Conservation (phyloP, 2,797 vertebrate species). For the Bradypus variegatus region DNA sequence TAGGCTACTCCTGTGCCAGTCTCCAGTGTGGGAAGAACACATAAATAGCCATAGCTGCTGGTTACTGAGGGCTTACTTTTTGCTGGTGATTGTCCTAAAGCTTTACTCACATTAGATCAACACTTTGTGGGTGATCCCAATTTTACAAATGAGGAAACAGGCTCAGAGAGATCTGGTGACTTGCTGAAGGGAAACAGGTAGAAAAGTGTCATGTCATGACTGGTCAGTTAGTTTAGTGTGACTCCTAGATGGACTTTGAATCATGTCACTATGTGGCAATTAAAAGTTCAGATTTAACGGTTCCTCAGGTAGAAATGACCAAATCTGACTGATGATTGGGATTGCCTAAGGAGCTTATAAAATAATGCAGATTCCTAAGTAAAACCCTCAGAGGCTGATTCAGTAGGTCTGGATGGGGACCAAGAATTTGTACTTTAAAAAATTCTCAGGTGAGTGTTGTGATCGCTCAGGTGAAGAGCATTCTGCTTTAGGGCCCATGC, state of each 20-base stretch:
- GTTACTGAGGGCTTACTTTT: background rate
- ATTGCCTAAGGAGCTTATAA: background rate
- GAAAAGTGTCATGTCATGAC: background rate
- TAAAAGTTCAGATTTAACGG: background rate
- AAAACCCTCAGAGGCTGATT: background rate
- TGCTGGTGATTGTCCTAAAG: background rate
- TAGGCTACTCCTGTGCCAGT: background rate
- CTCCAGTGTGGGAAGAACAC: background rate
- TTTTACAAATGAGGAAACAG: background rate
- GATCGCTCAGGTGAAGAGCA: background rate
- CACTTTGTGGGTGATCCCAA: background rate
- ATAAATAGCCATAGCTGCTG: background rate
- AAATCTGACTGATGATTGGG: background rate
- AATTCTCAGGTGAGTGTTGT: background rate
- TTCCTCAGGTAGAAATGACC: constrained; percentile 2
- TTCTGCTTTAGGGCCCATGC: background rate
- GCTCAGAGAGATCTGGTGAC: background rate
- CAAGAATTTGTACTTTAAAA: background rate
- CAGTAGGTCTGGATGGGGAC: background rate
- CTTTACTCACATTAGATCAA: background rate
- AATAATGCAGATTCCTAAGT: background rate
- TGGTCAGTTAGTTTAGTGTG: background rate
- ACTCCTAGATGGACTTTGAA: background rate
- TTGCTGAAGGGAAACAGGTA: background rate
- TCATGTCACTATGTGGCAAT: background rate